Conservation (phyloP, 2,113 vertebrate genomes). For the Antechinus flavipes region DNA sequence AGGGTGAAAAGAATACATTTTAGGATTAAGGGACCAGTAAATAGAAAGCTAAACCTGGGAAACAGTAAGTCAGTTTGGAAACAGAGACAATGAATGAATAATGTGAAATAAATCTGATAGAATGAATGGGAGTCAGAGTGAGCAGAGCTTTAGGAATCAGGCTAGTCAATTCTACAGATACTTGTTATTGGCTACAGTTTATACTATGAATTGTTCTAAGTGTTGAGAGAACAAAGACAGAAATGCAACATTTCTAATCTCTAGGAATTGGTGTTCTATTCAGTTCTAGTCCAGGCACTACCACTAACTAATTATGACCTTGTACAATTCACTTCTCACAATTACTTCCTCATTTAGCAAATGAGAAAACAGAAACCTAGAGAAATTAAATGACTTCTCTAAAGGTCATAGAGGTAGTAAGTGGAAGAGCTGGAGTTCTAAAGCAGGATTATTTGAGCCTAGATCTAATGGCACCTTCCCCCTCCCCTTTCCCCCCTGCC, state of each 20-base stretch:
- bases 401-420: neutral
- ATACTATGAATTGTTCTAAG: neutral
- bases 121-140: neutral
- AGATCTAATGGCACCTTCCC: too few relatives aligned
- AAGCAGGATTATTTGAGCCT: neutral
- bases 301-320: neutral
- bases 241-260: neutral
- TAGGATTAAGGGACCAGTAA: neutral
- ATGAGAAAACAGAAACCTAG: neutral
- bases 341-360: neutral
- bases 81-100: neutral
- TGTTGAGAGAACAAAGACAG: neutral
- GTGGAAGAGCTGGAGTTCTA: neutral
- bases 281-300: neutral
- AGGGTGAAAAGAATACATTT: neutral
- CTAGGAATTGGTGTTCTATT: neutral
- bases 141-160: neutral
- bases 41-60: neutral
- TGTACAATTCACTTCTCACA: neutral
- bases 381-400: neutral
- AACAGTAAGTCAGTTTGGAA: neutral
- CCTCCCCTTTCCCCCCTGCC: too few relatives aligned
- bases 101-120: neutral
- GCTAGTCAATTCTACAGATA: neutral
- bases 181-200: neutral